Percentiles rank a stretch among this genome's conserved stretches.
These are phyloP conservation scores for Anaspis maculata DNA, from an alignment of 2,888 invertebrate genomes.

Conservation along the genomic window DNA sequence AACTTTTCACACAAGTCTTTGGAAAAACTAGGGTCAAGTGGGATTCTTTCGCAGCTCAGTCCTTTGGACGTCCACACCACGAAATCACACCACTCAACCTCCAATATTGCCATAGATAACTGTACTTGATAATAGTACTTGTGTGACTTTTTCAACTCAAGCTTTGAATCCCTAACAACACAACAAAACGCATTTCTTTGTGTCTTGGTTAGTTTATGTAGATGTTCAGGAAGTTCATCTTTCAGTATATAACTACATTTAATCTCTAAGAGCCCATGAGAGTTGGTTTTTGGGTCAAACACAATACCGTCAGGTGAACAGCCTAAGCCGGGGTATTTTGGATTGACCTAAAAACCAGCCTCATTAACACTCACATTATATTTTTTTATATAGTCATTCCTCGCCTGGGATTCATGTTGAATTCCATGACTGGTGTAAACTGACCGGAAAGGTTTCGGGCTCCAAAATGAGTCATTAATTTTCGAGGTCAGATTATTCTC, in stretches of 20 bases:
- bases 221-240: neutral
- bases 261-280: conserved; percentile 4
- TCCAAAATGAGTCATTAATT: neutral
- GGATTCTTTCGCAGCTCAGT: conserved; percentile 5
- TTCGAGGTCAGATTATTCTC: neutral
- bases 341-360: conserved; percentile 5
- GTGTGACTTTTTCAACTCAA: conserved; percentile 3
- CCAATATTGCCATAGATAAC: conserved; percentile 4
- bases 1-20: conserved; percentile 2
- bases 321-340: conserved; percentile 5
- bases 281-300: neutral
- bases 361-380: neutral
- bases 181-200: conserved; percentile 3
- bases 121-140: conserved; percentile 7
- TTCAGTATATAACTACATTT: conserved; percentile 7
- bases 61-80: conserved; percentile 6
- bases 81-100: conserved; percentile 6
- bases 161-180: neutral
- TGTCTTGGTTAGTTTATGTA: conserved; percentile 2
- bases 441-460: neutral
- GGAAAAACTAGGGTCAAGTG: conserved; percentile 7
- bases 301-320: conserved; percentile 4
- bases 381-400: neutral
- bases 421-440: conserved; percentile 3
- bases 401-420: neutral